phyloP scores from a whole-genome alignment of 2,888 invertebrate species.

The Synanthedon myopaeformis region DNA sequence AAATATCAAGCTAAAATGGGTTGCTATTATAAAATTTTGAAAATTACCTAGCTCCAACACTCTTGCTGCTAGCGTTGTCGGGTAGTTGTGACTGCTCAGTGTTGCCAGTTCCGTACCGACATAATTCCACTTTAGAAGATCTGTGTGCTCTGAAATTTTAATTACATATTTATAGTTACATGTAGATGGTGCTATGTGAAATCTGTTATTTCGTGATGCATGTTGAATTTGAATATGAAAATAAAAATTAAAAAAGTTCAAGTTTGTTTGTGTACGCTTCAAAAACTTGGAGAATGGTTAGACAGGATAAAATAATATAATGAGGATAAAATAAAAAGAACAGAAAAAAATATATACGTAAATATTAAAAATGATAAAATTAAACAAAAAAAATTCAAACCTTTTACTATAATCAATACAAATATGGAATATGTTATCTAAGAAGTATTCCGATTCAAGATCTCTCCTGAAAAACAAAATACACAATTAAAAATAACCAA shows the following conservation, averaged over 20 bases:
- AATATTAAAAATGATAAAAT: not conserved
- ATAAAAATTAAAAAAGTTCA: too few species aligned
- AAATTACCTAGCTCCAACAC: slow-evolving; percentile 43
- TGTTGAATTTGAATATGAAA: too few species aligned
- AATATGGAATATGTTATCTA: slow-evolving; percentile 78
- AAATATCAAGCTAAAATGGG: too few species aligned
- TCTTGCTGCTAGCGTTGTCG: slow-evolving; percentile 50
- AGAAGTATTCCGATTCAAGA: slow-evolving; percentile 74
- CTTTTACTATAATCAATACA: slow-evolving; percentile 72
- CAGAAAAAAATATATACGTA: too few species aligned
- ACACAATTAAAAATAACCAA: not conserved
- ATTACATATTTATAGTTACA: too few species aligned
- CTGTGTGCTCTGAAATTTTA: slow-evolving; percentile 39
- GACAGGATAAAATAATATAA: too few species aligned
- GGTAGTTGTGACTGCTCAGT: slow-evolving; percentile 51
- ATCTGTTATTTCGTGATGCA: too few species aligned
- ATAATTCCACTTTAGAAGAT: slow-evolving; percentile 44
- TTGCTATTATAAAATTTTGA: not conserved
- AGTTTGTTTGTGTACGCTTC: too few species aligned
- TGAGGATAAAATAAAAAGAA: not conserved
- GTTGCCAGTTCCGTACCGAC: slow-evolving; percentile 51
- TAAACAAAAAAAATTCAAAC: slow-evolving; percentile 17
- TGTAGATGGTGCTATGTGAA: too few species aligned
- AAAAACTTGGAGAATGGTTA: too few species aligned
- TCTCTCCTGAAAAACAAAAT: slow-evolving; percentile 69